Evolutionary conservation across 2,113 vertebrate genomes (phyloP), one percentile per base, ranked within the genome.

Genomic region (Oplegnathus fasciatus): DNA sequence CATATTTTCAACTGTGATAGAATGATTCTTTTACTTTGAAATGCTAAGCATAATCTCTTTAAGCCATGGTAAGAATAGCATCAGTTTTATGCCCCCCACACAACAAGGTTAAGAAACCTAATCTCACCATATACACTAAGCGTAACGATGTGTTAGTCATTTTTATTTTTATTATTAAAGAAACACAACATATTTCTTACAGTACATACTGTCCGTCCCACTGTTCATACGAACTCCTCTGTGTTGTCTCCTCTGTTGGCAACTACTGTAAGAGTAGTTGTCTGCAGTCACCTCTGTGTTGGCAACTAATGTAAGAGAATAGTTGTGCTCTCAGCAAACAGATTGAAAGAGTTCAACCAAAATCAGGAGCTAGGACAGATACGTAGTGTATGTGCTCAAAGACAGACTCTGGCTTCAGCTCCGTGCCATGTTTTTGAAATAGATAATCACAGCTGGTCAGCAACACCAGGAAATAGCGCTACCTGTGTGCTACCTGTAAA

Each of bases 21-120:
- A 88, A 68, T 55, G 10, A 58, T 70, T 60, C 48, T 85, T 55
- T 85, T 66, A 74, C 79, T 71, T 20, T 28, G 60, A 87, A 72
- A 87, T 44, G 37, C 66, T 11, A 30, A 24, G 60, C 42, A 9
- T 82, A 64, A 87, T 85, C 78, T 80, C 60, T 76, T 78, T 82
- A 84, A 86, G 57, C 66, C 34, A 46, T 14, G 37, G 42, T 74
- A 54, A 89, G 42, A 75, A 84, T 73, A 82, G 78, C 48, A 70
- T 77, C 58, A 62, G 40, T 40, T 37, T 14, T 44, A 58, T 66
- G 9, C 42, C 52, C 75, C 4, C 55, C 40, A 30, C 57, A 74
- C 40, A 50, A 48, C n/a, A 75, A 24, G 37, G 13, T 86, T 82
- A 48, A 68, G 55, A 61, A 66, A 54, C 9, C 17, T 28, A 54